Base-by-base conservation (phyloP, 2,797 vertebrate species). In the Enteromius trimaculatus region DNA sequence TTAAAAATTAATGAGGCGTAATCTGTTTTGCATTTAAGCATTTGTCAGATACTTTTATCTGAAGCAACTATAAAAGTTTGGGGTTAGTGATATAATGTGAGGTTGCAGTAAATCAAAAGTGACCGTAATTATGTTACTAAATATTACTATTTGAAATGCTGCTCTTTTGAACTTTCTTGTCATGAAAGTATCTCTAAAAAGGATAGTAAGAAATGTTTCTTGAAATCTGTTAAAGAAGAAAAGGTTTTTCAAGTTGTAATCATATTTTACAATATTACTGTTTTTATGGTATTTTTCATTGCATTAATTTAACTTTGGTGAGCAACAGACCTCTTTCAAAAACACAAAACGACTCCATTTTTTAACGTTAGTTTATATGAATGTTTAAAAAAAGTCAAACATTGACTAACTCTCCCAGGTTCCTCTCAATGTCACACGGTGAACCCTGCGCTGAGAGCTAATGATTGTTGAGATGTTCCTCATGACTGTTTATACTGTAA, bases 401-500 rank as follows among this genome's bases (percentile, higher is more conserved):
- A 26, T 69, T 76, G 64, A 39, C 39, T 80, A 55, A 84, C 58
- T 23, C 2, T 77, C 23, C 37, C 44, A 76, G 19, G 16, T 8
- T 81, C 17, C 31, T 60, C 11, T 66, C 5, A 76, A 34, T 62
- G 69, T 79, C 29, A 78, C 9, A 0, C 9, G 21, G 47, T 79
- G 62, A 68, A 78, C 44, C 68, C 26, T n/a, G 68, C 66, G 26
- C 42, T 53, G 1, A 42, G 37, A 72, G 71, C 21, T 72, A 75
- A 72, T 83, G 5, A 72, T 80, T 86, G 26, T n/a, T 55, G 55
- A 84, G 68, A 23, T 34, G 26, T 80, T 16, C 31, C 6, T 49
- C 23, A 11, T 37, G 14, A 77, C 11, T 37, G 3, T 79, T 68
- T 64, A 2, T 44, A 26, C 23, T 51, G 26, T 49, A 68, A 29